These are phyloP conservation scores for Neocloeon triangulifer DNA, from an alignment of 1,140 invertebrate genomes.

Conservation along the genomic window DNA sequence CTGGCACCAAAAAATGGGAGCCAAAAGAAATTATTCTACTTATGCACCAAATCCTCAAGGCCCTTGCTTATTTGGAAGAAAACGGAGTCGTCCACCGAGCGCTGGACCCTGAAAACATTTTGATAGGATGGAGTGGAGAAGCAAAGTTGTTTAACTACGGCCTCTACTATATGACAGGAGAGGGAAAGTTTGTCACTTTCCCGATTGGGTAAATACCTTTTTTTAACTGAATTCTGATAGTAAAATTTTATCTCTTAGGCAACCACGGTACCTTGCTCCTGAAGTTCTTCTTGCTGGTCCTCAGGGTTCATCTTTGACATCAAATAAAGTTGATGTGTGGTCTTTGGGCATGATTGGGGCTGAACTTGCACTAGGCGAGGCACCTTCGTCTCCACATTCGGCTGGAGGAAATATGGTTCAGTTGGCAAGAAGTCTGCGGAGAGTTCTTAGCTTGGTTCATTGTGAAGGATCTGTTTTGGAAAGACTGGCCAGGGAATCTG, in stretches of 20 bases:
- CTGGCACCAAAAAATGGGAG: conserved; percentile 15
- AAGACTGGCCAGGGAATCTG: conserved; percentile 51
- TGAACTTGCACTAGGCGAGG: conserved; percentile 39
- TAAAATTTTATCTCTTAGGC: conserved; percentile 17
- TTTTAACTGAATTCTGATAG: background rate
- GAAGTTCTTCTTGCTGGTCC: conserved; percentile 46
- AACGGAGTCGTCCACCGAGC: conserved; percentile 55
- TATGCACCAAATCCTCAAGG: conserved; percentile 45
- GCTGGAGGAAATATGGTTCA: no score
- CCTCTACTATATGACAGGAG: conserved; percentile 72
- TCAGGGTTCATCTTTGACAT: conserved; percentile 9
- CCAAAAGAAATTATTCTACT: conserved; percentile 30
- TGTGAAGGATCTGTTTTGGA: conserved; percentile 35
- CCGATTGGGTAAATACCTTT: conserved; percentile 53
- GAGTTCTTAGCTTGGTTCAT: conserved; percentile 46
- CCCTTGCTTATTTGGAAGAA: conserved; percentile 46
- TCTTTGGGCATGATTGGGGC: conserved; percentile 68
- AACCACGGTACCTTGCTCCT: conserved; percentile 62
- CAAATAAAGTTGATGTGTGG: conserved; percentile 71
- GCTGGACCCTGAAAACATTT: conserved; percentile 62
- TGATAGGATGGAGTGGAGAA: conserved; percentile 41
- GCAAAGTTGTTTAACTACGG: conserved; percentile 86
- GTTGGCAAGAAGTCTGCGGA: conserved; percentile 31
- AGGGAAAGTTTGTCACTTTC: conserved; percentile 67
- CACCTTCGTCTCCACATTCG: no score